A percentile compares a stretch with the other conserved stretches of the same genome.
These are phyloP conservation scores for Acrobasis suavella DNA, from an alignment of 2,888 invertebrate species.

Conservation along the genomic window DNA sequence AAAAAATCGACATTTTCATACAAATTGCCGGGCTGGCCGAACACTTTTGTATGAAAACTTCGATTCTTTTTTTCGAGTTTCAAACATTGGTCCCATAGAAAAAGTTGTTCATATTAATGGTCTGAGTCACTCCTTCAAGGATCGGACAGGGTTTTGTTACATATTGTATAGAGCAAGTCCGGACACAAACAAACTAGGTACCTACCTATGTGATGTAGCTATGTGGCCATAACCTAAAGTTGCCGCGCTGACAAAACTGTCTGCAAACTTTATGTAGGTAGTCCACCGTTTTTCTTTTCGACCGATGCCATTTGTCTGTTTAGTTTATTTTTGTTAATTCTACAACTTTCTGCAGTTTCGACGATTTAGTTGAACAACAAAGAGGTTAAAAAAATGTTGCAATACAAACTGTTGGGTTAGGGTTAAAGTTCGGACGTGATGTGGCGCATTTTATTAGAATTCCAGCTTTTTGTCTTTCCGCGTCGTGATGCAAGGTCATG, in stretches of 20 bases:
- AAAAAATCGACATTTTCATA: too few relatives aligned
- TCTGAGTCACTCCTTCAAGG: too few relatives aligned
- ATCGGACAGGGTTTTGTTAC: too few relatives aligned
- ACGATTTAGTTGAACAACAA: conserved; percentile 24
- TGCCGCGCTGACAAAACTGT: conserved; percentile 39
- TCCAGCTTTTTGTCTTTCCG: neutral
- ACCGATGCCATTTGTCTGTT: conserved; percentile 29
- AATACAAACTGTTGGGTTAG: conserved; percentile 3
- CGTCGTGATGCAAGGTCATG: too few relatives aligned
- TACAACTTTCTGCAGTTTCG: conserved; percentile 27
- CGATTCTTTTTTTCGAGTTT: too few relatives aligned
- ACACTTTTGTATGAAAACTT: too few relatives aligned
- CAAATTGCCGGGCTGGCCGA: too few relatives aligned
- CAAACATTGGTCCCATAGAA: too few relatives aligned
- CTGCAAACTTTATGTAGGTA: conserved; percentile 39
- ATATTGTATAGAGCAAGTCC: neutral
- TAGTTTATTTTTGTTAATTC: conserved; percentile 31
- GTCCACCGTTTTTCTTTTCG: conserved; percentile 20
- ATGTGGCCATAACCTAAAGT: neutral
- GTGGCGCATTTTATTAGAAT: neutral
- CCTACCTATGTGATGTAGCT: too few relatives aligned
- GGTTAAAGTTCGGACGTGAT: neutral
- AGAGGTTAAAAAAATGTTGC: neutral
- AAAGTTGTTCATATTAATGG: too few relatives aligned
- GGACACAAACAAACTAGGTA: too few relatives aligned